Base-by-base conservation (phyloP, 2,888 invertebrate species). In the Ornithoptera alexandrae region DNA sequence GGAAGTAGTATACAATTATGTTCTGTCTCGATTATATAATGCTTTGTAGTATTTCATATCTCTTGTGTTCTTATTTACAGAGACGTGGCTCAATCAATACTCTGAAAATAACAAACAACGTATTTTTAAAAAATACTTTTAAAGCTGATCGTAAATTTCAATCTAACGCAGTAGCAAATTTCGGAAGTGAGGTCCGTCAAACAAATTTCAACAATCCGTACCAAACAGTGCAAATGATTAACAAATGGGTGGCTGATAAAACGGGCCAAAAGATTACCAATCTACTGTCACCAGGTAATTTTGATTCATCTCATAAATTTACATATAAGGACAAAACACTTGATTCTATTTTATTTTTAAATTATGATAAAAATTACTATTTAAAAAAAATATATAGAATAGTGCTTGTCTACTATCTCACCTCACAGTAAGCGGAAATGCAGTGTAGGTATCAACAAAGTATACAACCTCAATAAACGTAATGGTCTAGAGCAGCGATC, bases 231-330 rank as follows among this genome's bases (percentile, higher is more conserved):
- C 74, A 84, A 3, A 81, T 80, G 22, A 96, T 97, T 65, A 98
- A 98, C 80, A 79, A 86, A 7, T 97, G 97, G 96, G 95, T 96
- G 1, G 92, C 93, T 65, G 86, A 91, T 10, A 86, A 94, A 65
- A 97, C 97, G 0, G 89, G 94, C 53, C 93, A 95, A 39, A 94
- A 94, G 77, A 96, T 97, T 36, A 85, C 92, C 42, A 89, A 95
- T 67, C 81, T 96, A 30, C 82, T 95, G 42, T 77, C 86, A 8
- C 88, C 94, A 80, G 94, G 95, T 95, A 88, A 74, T 65, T 42
- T 39, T 56, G 15, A 3, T 53, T n/a, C 15, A 53, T n/a, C 12
- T 53, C 8, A 53, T 53, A 53, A 53, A 7, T 50, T 50, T 18
- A 50, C 2, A 50, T 50, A 1, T 50, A 50, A 50, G 17, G 2